These are phyloP conservation scores for Manis pentadactyla DNA, from an alignment of 2,797 vertebrate genomes.

Conservation along the genomic window DNA sequence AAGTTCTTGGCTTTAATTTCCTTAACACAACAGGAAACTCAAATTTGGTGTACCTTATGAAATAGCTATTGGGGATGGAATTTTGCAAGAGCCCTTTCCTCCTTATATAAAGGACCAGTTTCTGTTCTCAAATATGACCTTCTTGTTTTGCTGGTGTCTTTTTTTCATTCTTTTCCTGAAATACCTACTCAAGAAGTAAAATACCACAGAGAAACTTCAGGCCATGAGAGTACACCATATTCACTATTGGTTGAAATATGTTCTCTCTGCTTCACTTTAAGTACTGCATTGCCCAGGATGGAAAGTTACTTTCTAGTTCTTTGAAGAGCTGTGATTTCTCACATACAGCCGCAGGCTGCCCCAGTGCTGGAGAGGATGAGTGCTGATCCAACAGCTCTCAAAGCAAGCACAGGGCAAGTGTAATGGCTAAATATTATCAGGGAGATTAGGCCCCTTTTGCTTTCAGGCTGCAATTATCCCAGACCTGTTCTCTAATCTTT, in stretches of 20 bases:
- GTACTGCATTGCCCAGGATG: background rate
- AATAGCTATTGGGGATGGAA: background rate
- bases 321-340: slow-evolving; percentile 51
- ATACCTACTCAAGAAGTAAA: background rate
- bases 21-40: background rate
- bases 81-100: background rate
- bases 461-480: background rate
- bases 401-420: background rate
- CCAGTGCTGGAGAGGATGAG: background rate
- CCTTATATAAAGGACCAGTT: background rate
- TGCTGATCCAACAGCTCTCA: background rate
- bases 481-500: background rate
- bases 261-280: slow-evolving; percentile 29
- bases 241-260: background rate
- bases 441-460: background rate
- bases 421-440: background rate
- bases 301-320: slow-evolving; percentile 37
- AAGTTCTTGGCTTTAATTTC: background rate
- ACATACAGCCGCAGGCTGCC: background rate
- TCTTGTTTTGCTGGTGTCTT: background rate
- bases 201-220: background rate
- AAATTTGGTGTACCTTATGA: background rate
- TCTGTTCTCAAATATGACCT: background rate
- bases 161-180: background rate
- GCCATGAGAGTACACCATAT: background rate